These are phyloP conservation scores for Rhinichthys osculus DNA, from an alignment of 2,797 vertebrate species.

Conservation along the genomic window DNA sequence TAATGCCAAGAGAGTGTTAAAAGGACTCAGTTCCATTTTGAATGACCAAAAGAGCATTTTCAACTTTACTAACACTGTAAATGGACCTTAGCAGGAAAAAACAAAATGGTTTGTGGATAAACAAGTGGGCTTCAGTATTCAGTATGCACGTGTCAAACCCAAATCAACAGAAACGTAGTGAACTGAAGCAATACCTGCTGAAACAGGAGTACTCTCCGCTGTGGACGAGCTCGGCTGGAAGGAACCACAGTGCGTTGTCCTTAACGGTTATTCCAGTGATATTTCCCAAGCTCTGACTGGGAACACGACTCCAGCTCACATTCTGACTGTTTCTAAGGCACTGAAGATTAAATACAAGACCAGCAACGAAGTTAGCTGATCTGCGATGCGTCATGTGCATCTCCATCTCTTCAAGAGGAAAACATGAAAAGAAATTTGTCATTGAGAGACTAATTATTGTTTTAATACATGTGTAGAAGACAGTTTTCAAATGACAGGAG, in stretches of 20 bases:
- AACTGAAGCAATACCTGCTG: constrained; percentile 64
- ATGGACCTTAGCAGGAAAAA: neutral
- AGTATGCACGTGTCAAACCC: neutral
- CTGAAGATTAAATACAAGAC: constrained; percentile 65
- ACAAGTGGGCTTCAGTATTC: neutral
- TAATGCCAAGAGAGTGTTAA: too few relatives aligned
- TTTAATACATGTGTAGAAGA: neutral
- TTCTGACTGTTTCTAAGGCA: constrained; percentile 39
- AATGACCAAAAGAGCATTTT: neutral
- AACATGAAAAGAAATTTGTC: neutral
- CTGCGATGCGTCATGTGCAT: neutral
- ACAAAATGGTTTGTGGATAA: neutral
- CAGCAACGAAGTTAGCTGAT: constrained; percentile 47
- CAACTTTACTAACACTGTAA: neutral
- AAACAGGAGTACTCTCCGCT: constrained; percentile 73
- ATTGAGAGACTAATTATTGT: neutral
- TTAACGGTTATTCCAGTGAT: constrained; percentile 63
- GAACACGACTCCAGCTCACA: constrained; percentile 65
- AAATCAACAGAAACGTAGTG: neutral
- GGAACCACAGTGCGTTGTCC: constrained; percentile 68
- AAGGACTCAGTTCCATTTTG: too few relatives aligned
- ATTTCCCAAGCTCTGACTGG: constrained; percentile 3
- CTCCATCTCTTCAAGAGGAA: neutral
- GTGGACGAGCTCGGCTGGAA: constrained; percentile 69
- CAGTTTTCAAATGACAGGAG: neutral